phyloP scores from a whole-genome alignment of 2,113 vertebrate genomes.

The Poicephalus meyeri region DNA sequence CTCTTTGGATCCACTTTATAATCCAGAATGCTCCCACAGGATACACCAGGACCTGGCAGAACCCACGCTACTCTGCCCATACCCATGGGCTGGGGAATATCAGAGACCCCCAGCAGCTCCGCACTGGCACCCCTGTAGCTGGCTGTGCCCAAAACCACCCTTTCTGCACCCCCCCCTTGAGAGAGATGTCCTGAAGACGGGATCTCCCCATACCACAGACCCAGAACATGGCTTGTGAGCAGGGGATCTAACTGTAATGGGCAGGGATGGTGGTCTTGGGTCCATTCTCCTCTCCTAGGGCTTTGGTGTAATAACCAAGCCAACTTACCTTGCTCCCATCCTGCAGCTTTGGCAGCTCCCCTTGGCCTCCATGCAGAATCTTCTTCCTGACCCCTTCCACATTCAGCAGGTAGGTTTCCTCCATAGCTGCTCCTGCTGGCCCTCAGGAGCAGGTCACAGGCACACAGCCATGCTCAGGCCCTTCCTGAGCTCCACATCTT shows the following conservation, averaged over 20 bases:
- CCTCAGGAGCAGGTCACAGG: background rate
- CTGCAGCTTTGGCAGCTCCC: constrained; percentile 79
- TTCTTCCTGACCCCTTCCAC: constrained; percentile 85
- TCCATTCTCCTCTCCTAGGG: background rate
- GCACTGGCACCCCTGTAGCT: background rate
- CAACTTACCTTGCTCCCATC: constrained; percentile 83
- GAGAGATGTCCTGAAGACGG: background rate
- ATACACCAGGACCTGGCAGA: background rate
- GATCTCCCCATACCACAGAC: background rate
- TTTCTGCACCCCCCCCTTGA: background rate
- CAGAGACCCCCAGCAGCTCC: too few species aligned
- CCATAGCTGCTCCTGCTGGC: constrained; percentile 65
- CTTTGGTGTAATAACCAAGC: background rate
- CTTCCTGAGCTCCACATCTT: background rate
- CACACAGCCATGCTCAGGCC: accelerated
- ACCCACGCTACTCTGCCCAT: too few species aligned
- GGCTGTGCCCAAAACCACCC: background rate
- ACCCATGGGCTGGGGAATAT: background rate
- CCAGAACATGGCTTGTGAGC: background rate
- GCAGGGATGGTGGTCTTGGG: background rate
- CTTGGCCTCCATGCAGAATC: constrained; percentile 83
- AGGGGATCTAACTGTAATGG: accelerated
- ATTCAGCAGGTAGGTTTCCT: constrained; percentile 80
- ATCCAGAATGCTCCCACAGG: background rate
- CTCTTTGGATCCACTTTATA: background rate